These are phyloP conservation scores for Edolisoma coerulescens DNA, from an alignment of 2,113 vertebrate genomes.

Conservation along the genomic window DNA sequence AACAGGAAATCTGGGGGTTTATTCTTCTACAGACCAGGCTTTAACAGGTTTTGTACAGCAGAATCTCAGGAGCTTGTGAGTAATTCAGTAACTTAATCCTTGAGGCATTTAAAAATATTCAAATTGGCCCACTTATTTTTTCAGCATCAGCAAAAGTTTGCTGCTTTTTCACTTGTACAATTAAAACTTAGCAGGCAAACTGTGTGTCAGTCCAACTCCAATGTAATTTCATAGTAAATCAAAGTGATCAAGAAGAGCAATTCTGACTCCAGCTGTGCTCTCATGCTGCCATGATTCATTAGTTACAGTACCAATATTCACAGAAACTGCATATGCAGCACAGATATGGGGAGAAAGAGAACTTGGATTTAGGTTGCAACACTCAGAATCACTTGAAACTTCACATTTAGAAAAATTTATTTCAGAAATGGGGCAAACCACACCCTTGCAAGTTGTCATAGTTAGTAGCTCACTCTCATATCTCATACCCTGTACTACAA, in stretches of 20 bases:
- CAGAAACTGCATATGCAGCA: not conserved
- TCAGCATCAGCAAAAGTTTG: not conserved
- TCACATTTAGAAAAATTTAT: not conserved
- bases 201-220: not conserved
- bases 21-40: not conserved
- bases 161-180: not conserved
- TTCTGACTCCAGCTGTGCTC: not conserved
- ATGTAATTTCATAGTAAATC: not conserved
- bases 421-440: not conserved
- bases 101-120: conserved; percentile 20
- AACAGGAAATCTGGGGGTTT: not conserved
- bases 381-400: not conserved
- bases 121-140: conserved; percentile 11
- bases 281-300: not conserved
- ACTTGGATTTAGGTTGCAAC: not conserved
- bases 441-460: not conserved
- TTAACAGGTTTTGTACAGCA: not conserved
- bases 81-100: not conserved
- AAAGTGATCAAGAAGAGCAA: not conserved
- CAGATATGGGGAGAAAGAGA: not conserved
- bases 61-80: not conserved
- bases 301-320: not conserved
- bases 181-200: not conserved
- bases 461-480: not conserved
- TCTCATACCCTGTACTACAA: not conserved